These are phyloP conservation scores for Bubo bubo DNA, from an alignment of 2,113 vertebrate species.

Conservation along the genomic window DNA sequence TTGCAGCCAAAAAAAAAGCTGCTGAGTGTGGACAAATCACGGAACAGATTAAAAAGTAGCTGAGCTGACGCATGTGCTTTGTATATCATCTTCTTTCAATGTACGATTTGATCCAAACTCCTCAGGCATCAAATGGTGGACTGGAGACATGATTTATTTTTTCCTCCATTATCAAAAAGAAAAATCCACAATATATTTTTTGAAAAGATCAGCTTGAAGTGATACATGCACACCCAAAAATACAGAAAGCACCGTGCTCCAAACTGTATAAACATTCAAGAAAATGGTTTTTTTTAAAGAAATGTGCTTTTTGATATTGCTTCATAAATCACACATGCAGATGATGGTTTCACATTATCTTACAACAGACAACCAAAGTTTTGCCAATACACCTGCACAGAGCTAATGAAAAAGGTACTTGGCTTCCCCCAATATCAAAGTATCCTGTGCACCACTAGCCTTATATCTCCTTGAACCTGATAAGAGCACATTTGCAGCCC, in stretches of 20 bases:
- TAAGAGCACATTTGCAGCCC: neutral
- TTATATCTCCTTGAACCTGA: neutral
- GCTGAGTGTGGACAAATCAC: conserved; percentile 58
- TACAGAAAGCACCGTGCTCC: neutral
- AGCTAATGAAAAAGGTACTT: neutral
- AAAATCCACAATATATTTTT: neutral
- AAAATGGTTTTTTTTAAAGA: neutral
- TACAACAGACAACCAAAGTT: neutral
- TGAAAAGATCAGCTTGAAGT: neutral
- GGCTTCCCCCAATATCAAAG: neutral
- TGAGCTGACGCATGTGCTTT: conserved; percentile 11
- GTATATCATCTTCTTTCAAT: neutral
- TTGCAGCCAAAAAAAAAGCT: conserved; percentile 53
- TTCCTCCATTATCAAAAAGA: neutral
- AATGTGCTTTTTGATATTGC: neutral
- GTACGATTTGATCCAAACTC: neutral
- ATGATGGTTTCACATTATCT: neutral
- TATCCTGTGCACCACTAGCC: neutral
- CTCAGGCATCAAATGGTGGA: neutral
- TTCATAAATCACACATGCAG: neutral
- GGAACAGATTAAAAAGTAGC: conserved; percentile 65
- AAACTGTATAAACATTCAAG: neutral
- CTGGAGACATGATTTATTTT: neutral
- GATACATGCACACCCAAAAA: neutral
- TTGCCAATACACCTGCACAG: neutral